phyloP scores from a whole-genome alignment of 2,888 invertebrate genomes.

The Calliopum simillimum region DNA sequence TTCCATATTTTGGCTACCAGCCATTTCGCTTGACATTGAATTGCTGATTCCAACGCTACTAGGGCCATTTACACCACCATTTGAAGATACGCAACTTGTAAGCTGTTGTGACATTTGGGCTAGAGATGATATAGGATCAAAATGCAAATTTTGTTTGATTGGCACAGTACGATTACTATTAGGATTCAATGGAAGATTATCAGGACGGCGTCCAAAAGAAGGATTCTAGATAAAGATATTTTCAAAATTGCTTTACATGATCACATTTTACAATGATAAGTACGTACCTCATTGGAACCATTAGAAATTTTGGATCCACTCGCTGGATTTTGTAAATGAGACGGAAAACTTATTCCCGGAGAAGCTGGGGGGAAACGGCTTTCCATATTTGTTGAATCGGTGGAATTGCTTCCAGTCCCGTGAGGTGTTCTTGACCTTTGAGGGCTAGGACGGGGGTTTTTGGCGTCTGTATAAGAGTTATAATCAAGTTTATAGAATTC shows the following conservation, averaged over 20 bases:
- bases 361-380: slow-evolving; percentile 59
- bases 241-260: no score
- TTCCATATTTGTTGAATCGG: slow-evolving; percentile 55
- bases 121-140: slow-evolving; percentile 93
- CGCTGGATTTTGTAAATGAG: slow-evolving; percentile 49
- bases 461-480: slow-evolving; percentile 44
- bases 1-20: slow-evolving; percentile 51
- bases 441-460: slow-evolving; percentile 66
- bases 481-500: background rate
- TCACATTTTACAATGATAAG: no score
- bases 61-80: slow-evolving; percentile 60
- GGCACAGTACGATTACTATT: slow-evolving; percentile 71
- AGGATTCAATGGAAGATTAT: slow-evolving; percentile 76
- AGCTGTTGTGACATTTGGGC: slow-evolving; percentile 96
- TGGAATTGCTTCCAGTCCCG: slow-evolving; percentile 50
- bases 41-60: slow-evolving; percentile 40
- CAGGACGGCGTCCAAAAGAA: slow-evolving; percentile 69
- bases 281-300: slow-evolving; percentile 43
- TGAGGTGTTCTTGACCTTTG: slow-evolving; percentile 60
- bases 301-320: slow-evolving; percentile 41
- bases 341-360: slow-evolving; percentile 61
- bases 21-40: slow-evolving; percentile 41
- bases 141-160: slow-evolving; percentile 75
- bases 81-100: slow-evolving; percentile 77
- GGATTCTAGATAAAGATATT: slow-evolving; percentile 48